Evolutionary conservation across 2,797 vertebrate species (phyloP), one percentile per base, ranked within the genome.

Genomic region (Ceyx erithaca): DNA sequence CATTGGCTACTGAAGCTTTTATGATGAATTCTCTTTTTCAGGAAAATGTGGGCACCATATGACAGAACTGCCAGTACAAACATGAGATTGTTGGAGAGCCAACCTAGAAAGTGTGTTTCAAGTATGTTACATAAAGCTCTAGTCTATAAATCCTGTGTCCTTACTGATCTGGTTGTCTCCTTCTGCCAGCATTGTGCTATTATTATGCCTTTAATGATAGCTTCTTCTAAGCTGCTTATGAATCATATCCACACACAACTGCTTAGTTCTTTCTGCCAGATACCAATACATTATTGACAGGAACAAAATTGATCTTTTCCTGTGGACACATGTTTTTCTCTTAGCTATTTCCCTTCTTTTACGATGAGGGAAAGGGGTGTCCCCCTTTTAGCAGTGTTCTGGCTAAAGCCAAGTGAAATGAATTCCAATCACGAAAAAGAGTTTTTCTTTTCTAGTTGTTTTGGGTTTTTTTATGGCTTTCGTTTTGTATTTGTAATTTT

Each of bases 21-120:
- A 54, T 59, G 51, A 49, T 72, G 72, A 71, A 82, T 90, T 75
- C 61, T 31, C 89, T 8, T 89, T 82, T 83, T 79, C 87, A 31
- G 35, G 54, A 61, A 93, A 94, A 94, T 86, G 48, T 87, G 85
- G 85, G 76, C 10, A 1, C 77, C 91, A 67, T 49, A 85, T 79
- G 87, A 72, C 73, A 79, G 66, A 79, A 23, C 25, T 75, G 61
- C 43, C 40, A 55, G 41, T 48, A 69, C 43, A 71, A 85, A 72
- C 40, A 62, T 1, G 10, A 83, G 55, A 31, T 43, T 78, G 54
- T 70, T 93, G 57, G 63, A 78, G 19, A 76, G 45, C 16, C 82
- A 92, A 43, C 48, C 55, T 92, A 43, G 87, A 92, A 89, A 72
- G 82, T 63, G 22, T 51, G 48, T 35, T 63, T 79, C 40, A 63